These are phyloP conservation scores for Perodicticus potto DNA, from an alignment of 2,797 vertebrate genomes.

Conservation along the genomic window DNA sequence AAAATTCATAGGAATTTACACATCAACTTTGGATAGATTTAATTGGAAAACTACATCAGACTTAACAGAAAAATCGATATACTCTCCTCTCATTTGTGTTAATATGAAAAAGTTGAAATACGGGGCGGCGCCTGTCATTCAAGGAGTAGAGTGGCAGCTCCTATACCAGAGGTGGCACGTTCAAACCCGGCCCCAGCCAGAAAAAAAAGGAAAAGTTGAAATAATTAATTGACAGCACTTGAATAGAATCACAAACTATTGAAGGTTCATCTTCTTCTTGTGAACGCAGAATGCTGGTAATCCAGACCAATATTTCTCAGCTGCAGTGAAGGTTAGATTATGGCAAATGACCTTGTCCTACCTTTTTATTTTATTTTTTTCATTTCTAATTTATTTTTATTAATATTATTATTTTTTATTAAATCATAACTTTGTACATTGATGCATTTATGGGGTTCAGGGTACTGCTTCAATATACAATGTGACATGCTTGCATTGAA, in stretches of 20 bases:
- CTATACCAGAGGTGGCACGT: too few relatives aligned
- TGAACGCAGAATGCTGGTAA: background rate
- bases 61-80: background rate
- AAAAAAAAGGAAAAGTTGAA: background rate
- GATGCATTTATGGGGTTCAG: too few relatives aligned
- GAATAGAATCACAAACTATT: background rate
- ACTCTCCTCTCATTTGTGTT: background rate
- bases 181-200: too few relatives aligned
- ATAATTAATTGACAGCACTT: background rate
- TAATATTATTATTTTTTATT: too few relatives aligned
- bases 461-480: too few relatives aligned
- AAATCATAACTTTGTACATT: too few relatives aligned
- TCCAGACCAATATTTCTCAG: background rate
- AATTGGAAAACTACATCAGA: background rate
- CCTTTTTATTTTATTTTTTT: background rate
- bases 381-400: too few relatives aligned
- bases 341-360: background rate
- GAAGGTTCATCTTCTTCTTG: background rate
- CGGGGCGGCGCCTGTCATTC: too few relatives aligned
- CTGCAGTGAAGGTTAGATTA: background rate
- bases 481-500: too few relatives aligned
- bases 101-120: background rate
- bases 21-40: background rate
- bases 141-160: too few relatives aligned
- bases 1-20: background rate